Percentiles rank a stretch among this genome's conserved stretches.
Evolutionary conservation across 2,797 vertebrate species (phyloP).

Genomic region (Sternarchorhynchus goeldii): DNA sequence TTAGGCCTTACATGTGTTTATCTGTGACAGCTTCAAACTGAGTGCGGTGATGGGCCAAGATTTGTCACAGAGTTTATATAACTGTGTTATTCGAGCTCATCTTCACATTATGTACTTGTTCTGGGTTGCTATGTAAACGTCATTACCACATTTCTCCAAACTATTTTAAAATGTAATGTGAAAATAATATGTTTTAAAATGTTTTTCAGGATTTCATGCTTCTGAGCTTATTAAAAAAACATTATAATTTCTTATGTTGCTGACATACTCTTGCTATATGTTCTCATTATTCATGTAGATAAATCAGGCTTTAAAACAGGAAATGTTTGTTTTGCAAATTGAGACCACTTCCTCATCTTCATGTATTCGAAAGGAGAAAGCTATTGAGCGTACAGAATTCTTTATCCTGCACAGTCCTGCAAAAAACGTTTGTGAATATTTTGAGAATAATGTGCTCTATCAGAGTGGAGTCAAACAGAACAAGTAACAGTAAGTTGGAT

Average conservation of each 20-base stretch:
- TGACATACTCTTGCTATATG: conserved; percentile 45
- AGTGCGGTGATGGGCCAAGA: too few species aligned
- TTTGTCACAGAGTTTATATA: too few species aligned
- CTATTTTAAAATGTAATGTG: too few species aligned
- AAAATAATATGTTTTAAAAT: too few species aligned
- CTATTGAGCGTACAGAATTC: conserved; percentile 57
- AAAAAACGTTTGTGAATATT: conserved; percentile 42
- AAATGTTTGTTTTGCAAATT: conserved; percentile 76
- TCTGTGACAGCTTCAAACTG: not conserved
- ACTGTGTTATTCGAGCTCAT: too few species aligned
- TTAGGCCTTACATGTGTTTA: not conserved
- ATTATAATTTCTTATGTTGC: conserved; percentile 48
- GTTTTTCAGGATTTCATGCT: too few species aligned
- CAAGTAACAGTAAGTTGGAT: conserved; percentile 49
- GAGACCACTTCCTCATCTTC: conserved; percentile 93
- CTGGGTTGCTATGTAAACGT: too few species aligned
- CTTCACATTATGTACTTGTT: too few species aligned
- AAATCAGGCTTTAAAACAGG: conserved; percentile 80
- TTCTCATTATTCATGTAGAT: conserved; percentile 66
- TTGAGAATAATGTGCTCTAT: conserved; percentile 52
- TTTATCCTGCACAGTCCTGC: conserved; percentile 48
- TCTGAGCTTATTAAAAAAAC: not conserved
- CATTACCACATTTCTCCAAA: too few species aligned
- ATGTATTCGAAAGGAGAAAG: conserved; percentile 70
- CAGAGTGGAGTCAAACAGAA: conserved; percentile 37